Percentiles rank a stretch among this genome's conserved stretches.
phyloP scores from a whole-genome alignment of 1,140 invertebrate species.

The Drosophila triauraria region DNA sequence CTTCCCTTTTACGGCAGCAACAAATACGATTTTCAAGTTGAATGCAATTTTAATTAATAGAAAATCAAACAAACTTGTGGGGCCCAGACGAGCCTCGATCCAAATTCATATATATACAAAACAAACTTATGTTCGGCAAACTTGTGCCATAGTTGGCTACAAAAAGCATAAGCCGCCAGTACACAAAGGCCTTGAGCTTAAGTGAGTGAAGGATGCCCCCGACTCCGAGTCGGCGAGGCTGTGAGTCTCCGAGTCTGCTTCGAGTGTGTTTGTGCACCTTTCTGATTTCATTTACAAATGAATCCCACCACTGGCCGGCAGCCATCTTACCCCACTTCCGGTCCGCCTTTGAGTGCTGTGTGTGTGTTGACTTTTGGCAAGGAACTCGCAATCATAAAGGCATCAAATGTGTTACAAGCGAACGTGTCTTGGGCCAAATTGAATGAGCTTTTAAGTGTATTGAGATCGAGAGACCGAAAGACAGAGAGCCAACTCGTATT shows the following conservation, averaged over 20 bases:
- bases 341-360: not conserved
- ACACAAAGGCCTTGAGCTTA: constrained; percentile 53
- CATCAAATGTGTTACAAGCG: constrained; percentile 62
- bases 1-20: constrained; percentile 52
- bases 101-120: constrained; percentile 32
- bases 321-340: constrained; percentile 32
- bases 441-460: constrained; percentile 81
- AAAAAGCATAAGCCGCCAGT: constrained; percentile 49
- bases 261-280: constrained; percentile 62
- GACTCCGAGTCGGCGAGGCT: not conserved
- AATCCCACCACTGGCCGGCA: constrained; percentile 43
- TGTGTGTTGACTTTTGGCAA: constrained; percentile 55
- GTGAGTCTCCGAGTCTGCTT: not conserved
- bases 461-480: constrained; percentile 43
- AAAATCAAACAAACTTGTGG: constrained; percentile 81
- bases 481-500: constrained; percentile 35
- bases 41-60: constrained; percentile 85
- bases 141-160: constrained; percentile 49
- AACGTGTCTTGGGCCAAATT: constrained; percentile 74
- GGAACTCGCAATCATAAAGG: constrained; percentile 74
- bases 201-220: constrained; percentile 48
- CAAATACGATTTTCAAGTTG: constrained; percentile 82
- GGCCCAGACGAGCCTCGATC: constrained; percentile 13
- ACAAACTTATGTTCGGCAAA: constrained; percentile 64
- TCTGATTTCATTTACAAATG: constrained; percentile 81